Evolutionary conservation across 2,888 invertebrate genomes (phyloP).

Genomic region (Chloromyia formosa): DNA sequence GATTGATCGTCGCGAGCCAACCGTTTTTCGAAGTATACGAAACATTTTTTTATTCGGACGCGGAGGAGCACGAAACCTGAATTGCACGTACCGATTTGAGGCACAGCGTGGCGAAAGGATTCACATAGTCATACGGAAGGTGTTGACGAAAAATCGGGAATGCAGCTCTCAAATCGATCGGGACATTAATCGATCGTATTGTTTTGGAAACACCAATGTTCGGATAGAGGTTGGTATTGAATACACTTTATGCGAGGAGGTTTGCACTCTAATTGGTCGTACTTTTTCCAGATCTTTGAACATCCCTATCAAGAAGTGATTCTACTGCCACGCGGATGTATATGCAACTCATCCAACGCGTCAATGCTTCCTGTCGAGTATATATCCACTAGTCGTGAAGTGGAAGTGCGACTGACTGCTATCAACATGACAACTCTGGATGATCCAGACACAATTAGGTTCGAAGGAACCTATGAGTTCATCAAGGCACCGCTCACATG

Average conservation of each 20-base stretch:
- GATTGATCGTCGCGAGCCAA: constrained; percentile 69
- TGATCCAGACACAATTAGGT: constrained; percentile 84
- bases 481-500: constrained; percentile 76
- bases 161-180: constrained; percentile 64
- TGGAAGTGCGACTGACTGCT: constrained; percentile 84
- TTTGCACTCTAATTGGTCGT: no score
- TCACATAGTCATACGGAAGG: constrained; percentile 77
- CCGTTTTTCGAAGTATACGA: constrained; percentile 80
- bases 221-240: constrained; percentile 67
- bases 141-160: constrained; percentile 70
- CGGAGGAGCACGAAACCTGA: constrained; percentile 83
- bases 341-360: constrained; percentile 73
- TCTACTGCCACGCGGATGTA: constrained; percentile 79
- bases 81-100: constrained; percentile 90
- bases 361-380: constrained; percentile 75
- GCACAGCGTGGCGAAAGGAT: constrained; percentile 84
- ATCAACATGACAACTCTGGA: constrained; percentile 85
- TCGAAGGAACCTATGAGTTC: constrained; percentile 86
- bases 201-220: constrained; percentile 75
- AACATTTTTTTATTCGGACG: constrained; percentile 88
- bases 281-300: constrained; percentile 70
- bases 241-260: neutral
- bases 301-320: constrained; percentile 78
- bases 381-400: constrained; percentile 77
- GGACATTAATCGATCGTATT: constrained; percentile 75